Base-by-base conservation (phyloP, 2,888 invertebrate genomes). In the Crioceris asparagi region DNA sequence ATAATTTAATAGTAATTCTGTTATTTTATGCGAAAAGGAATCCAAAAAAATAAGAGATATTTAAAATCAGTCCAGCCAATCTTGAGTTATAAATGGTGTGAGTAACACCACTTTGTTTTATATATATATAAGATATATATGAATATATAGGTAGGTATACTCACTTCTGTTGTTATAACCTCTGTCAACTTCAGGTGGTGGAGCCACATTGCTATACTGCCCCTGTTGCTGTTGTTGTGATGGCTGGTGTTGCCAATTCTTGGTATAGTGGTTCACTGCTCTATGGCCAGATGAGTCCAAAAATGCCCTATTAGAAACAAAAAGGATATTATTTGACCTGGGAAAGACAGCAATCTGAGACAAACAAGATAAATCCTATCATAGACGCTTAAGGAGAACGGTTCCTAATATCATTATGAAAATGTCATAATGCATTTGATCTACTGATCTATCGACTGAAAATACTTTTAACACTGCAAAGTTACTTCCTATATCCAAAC, bases 211-310 rank as follows among this genome's bases (percentile, higher is more conserved):
- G 8, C 49, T 48, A 43, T 56, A 60, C 16, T 39, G 38, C 19
- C 51, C 38, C 12, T 34, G 37, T 10, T 42, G 46, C 12, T 25
- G 25, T 12, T 25, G 25, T 4, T 25, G 25, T 25, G 21, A 21
- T 21, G 6, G 6, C 8, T 8, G 6, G 21, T 14, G 11, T 29
- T 29, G 29, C n/a, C 10, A 29, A 18, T 44, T 47, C 6, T 51
- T 48, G 14, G 68, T 54, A 46, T 72, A 66, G 63, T 77, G 78
- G 48, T 75, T 74, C 38, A 87, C 53, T 77, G 81, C 79, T 47
- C 88, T 70, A 55, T 83, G 85, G 0, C 87, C 88, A 3, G 83
- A 73, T 4, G 60, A 60, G 38, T 75, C 79, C 43, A 90, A 61
- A 17, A 68, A 69, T 10, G 78, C 87, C 44, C 75, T 76, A 27